A percentile compares a stretch with the other conserved stretches of the same genome.
These are phyloP conservation scores for Blastobasis lacticolella DNA, from an alignment of 2,888 invertebrate species.

Conservation along the genomic window DNA sequence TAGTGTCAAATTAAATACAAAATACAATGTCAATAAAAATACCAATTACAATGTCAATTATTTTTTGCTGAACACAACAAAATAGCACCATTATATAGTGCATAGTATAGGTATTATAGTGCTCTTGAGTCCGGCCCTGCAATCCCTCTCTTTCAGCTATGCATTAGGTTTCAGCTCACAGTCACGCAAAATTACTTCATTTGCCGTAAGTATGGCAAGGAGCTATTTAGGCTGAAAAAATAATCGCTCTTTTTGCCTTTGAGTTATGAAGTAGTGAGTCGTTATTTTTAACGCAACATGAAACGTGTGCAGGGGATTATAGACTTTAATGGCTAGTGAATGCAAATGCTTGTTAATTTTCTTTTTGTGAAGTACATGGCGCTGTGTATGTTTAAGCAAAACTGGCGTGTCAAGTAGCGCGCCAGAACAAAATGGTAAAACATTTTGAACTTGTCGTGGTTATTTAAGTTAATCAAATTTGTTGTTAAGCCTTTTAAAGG, in stretches of 20 bases:
- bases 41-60: background rate
- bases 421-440: too few species aligned
- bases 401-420: too few species aligned
- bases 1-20: too few species aligned
- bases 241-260: conserved; percentile 1
- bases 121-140: background rate
- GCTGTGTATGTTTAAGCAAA: too few species aligned
- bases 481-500: too few species aligned
- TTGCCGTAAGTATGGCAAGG: conserved; percentile 23
- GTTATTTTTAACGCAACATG: background rate
- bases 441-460: too few species aligned
- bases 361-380: too few species aligned
- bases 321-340: background rate
- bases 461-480: too few species aligned
- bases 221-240: conserved; percentile 14
- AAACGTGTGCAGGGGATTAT: background rate
- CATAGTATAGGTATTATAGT: too few species aligned
- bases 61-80: background rate
- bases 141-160: conserved; percentile 5
- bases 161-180: conserved; percentile 20
- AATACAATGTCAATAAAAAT: too few species aligned
- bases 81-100: too few species aligned
- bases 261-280: conserved; percentile 2
- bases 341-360: background rate
- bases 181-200: conserved; percentile 49